Conservation (phyloP, 92 coral and sea anemone genomes). For the Pocillopora grandis region DNA sequence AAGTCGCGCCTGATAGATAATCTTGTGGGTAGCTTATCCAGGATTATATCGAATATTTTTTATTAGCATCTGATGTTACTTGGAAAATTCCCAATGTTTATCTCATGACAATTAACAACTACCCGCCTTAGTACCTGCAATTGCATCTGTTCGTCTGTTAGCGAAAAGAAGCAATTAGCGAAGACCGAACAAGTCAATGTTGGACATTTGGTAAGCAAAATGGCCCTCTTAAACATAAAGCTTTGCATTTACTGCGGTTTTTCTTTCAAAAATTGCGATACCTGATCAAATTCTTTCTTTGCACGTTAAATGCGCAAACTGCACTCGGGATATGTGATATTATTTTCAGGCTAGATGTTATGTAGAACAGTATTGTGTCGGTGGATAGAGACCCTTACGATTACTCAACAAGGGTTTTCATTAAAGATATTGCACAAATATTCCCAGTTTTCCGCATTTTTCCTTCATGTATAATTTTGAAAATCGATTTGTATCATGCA, state of each 20-base stretch:
- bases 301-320: not conserved
- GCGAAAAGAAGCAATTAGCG: not conserved
- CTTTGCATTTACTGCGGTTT: no score
- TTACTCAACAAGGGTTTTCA: not conserved
- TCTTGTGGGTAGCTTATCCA: no score
- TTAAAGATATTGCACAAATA: not conserved
- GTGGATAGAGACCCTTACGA: not conserved
- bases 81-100: constrained; percentile 17
- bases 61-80: constrained; percentile 11
- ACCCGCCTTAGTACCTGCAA: constrained; percentile 39
- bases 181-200: not conserved
- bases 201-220: constrained; percentile 6
- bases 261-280: no score
- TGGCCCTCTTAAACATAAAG: no score
- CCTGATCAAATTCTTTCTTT: not conserved
- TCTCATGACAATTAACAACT: constrained; percentile 7
- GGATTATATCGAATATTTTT: not conserved
- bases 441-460: not conserved
- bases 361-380: not conserved
- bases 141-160: not conserved
- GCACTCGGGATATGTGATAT: not conserved
- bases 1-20: no score
- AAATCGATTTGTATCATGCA: no score
- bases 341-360: not conserved
- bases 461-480: no score